A percentile compares a stretch with the other conserved stretches of the same genome.
Evolutionary conservation across 2,113 vertebrate species (phyloP).

Genomic region (Sardina pilchardus): DNA sequence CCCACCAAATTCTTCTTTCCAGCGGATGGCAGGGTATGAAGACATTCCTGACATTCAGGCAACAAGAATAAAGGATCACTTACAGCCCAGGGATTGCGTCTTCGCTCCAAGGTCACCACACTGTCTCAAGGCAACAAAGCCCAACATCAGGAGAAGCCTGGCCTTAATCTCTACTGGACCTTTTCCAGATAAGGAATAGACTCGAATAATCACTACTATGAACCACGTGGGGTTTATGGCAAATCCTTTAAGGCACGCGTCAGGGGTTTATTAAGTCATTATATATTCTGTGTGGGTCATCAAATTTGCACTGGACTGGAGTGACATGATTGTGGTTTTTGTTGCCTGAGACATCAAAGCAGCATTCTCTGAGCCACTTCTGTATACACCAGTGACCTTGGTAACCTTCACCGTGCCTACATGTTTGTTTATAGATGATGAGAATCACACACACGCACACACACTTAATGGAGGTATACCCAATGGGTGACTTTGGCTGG

Average conservation of each 20-base stretch:
- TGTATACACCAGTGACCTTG: neutral
- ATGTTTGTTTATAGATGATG: neutral
- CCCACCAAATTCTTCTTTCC: neutral
- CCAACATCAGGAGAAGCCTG: neutral
- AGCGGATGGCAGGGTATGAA: neutral
- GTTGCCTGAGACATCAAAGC: neutral
- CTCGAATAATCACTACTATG: neutral
- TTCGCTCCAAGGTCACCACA: neutral
- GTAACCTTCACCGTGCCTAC: neutral
- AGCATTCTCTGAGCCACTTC: constrained; percentile 11
- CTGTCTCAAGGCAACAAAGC: neutral
- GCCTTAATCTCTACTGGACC: neutral
- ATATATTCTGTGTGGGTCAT: neutral
- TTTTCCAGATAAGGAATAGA: neutral
- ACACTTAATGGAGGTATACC: neutral
- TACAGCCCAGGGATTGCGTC: neutral
- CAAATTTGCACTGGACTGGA: neutral
- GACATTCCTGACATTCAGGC: constrained; percentile 6
- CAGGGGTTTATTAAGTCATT: neutral
- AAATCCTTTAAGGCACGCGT: neutral
- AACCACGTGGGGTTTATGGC: neutral
- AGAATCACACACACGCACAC: neutral
- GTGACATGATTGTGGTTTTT: neutral
- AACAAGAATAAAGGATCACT: neutral
- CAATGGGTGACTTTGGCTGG: neutral